Conservation (phyloP, 2,797 vertebrate genomes). For the Xenopus petersii region DNA sequence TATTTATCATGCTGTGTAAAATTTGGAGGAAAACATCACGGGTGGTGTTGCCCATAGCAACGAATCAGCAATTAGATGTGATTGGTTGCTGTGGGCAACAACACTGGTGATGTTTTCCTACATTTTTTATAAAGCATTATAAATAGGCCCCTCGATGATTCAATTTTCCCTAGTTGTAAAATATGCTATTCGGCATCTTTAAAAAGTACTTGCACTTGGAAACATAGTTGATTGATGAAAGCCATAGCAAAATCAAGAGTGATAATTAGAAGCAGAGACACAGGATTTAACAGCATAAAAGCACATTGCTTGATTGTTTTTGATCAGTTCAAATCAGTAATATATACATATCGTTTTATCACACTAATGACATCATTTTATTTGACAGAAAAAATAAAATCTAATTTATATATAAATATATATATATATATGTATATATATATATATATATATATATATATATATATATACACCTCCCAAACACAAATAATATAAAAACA, state of each 20-base stretch:
- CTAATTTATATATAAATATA: neutral
- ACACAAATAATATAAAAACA: neutral
- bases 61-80: too few species aligned
- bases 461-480: too few species aligned
- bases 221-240: conserved; percentile 6
- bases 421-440: too few species aligned
- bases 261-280: conserved; percentile 14
- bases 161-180: neutral
- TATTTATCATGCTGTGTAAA: too few species aligned
- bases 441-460: too few species aligned
- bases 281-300: conserved; percentile 3
- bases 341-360: conserved; percentile 7
- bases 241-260: neutral
- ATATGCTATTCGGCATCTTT: neutral
- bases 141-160: too few species aligned
- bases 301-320: conserved; percentile 12
- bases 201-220: neutral
- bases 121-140: too few species aligned
- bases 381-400: conserved; percentile 1
- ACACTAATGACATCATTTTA: conserved; percentile 13
- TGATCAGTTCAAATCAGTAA: conserved; percentile 9
- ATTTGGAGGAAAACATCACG: too few species aligned
- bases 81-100: too few species aligned
- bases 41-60: too few species aligned
- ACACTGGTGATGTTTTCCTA: too few species aligned